A percentile compares a stretch with the other conserved stretches of the same genome.
phyloP scores from a whole-genome alignment of 2,888 invertebrate species.

The Cerceris rybyensis region DNA sequence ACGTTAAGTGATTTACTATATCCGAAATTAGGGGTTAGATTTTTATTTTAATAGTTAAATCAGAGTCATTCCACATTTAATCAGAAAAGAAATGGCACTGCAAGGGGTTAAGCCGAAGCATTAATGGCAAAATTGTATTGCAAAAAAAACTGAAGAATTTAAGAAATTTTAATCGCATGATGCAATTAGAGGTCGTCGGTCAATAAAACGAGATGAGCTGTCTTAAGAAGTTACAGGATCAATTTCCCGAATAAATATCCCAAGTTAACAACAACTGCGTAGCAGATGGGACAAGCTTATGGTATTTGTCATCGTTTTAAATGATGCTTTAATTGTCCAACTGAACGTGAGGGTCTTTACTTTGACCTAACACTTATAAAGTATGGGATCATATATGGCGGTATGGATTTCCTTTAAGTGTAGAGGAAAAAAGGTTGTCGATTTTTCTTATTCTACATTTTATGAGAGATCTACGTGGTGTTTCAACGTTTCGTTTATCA shows the following conservation, averaged over 20 bases:
- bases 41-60: too few species aligned
- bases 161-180: too few species aligned
- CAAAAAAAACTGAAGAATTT: too few species aligned
- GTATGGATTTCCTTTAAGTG: constrained; percentile 3
- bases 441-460: background rate
- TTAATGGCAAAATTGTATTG: too few species aligned
- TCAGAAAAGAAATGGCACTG: too few species aligned
- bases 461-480: background rate
- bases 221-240: constrained; percentile 12
- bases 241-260: constrained; percentile 34
- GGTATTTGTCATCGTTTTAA: constrained; percentile 65
- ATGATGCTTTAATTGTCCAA: constrained; percentile 71
- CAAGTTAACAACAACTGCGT: constrained; percentile 21
- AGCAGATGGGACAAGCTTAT: constrained; percentile 38
- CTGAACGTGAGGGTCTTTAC: constrained; percentile 72
- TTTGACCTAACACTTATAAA: constrained; percentile 60
- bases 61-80: too few species aligned
- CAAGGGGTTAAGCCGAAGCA: too few species aligned
- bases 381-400: constrained; percentile 15
- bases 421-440: background rate
- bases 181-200: background rate
- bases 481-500: too few species aligned
- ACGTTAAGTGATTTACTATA: too few species aligned
- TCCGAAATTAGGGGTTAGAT: too few species aligned
- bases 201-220: constrained; percentile 1